A percentile compares a stretch with the other conserved stretches of the same genome.
phyloP scores from a whole-genome alignment of 92 coral and sea anemone species.

The Phenganax marumi region DNA sequence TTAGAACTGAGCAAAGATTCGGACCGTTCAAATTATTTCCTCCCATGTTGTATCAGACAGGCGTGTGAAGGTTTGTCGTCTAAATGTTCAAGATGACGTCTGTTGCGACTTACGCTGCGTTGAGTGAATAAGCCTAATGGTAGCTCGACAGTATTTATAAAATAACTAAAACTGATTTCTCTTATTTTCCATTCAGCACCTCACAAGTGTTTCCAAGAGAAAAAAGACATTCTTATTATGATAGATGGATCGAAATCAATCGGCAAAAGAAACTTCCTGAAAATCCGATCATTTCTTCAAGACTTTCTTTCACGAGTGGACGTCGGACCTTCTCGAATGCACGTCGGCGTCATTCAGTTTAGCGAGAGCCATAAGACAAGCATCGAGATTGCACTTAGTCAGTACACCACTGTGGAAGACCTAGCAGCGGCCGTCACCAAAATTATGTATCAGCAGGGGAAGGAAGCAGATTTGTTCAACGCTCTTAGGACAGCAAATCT shows the following conservation, averaged over 20 bases:
- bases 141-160: background rate
- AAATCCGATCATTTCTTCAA: constrained; percentile 10
- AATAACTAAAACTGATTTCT: background rate
- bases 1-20: too few relatives aligned
- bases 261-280: constrained; percentile 5
- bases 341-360: constrained; percentile 31
- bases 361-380: constrained; percentile 1
- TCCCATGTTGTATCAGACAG: too few relatives aligned
- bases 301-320: constrained; percentile 32
- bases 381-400: constrained; percentile 19
- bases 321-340: constrained; percentile 24
- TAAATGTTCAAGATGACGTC: too few relatives aligned
- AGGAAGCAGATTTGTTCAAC: constrained; percentile 13
- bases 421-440: constrained; percentile 31
- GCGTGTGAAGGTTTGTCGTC: too few relatives aligned
- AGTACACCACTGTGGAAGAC: constrained; percentile 18
- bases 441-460: constrained; percentile 18
- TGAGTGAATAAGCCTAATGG: too few relatives aligned
- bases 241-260: constrained; percentile 34
- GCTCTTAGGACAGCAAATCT: constrained; percentile 8
- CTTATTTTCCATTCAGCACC: constrained; percentile 17
- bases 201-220: constrained; percentile 46
- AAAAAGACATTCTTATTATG: constrained; percentile 29
- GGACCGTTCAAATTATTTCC: too few relatives aligned
- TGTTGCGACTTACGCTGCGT: too few relatives aligned